These are phyloP conservation scores for Phenganax marumi DNA, from an alignment of 92 coral and sea anemone species.

Conservation along the genomic window DNA sequence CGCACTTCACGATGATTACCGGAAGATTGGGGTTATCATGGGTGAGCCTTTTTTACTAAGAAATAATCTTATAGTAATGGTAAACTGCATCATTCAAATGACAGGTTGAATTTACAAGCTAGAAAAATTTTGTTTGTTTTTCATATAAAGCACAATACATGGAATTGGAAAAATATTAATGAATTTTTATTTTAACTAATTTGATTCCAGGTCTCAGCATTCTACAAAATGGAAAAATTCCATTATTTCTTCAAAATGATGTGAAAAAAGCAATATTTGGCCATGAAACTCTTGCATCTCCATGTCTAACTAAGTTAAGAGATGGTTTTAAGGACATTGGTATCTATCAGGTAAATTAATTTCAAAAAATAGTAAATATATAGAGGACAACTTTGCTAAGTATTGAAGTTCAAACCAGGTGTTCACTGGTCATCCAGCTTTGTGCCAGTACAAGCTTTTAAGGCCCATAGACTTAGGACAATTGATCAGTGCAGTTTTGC, in stretches of 20 bases:
- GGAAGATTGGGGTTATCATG: constrained; percentile 4
- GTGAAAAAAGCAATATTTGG: constrained; percentile 23
- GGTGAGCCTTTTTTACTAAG: not conserved
- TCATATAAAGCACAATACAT: not conserved
- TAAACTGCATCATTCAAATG: not conserved
- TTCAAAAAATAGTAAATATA: too few relatives aligned
- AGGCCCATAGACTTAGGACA: not conserved
- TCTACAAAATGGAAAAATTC: constrained; percentile 54
- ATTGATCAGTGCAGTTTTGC: not conserved
- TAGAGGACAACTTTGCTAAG: too few relatives aligned
- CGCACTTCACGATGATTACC: not conserved
- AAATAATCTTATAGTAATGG: too few relatives aligned
- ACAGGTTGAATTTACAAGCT: not conserved
- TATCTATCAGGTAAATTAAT: too few relatives aligned
- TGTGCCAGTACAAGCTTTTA: too few relatives aligned
- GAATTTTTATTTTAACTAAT: not conserved
- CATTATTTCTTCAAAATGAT: constrained; percentile 22
- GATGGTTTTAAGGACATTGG: not conserved
- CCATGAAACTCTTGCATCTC: not conserved
- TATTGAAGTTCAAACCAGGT: too few relatives aligned
- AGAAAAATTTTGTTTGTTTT: not conserved
- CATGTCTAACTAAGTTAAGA: not conserved
- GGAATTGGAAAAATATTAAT: not conserved
- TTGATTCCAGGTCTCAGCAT: constrained; percentile 48
- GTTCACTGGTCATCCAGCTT: too few relatives aligned